Conservation (phyloP, 1,140 invertebrate species). For the Polypedilum pembai region DNA sequence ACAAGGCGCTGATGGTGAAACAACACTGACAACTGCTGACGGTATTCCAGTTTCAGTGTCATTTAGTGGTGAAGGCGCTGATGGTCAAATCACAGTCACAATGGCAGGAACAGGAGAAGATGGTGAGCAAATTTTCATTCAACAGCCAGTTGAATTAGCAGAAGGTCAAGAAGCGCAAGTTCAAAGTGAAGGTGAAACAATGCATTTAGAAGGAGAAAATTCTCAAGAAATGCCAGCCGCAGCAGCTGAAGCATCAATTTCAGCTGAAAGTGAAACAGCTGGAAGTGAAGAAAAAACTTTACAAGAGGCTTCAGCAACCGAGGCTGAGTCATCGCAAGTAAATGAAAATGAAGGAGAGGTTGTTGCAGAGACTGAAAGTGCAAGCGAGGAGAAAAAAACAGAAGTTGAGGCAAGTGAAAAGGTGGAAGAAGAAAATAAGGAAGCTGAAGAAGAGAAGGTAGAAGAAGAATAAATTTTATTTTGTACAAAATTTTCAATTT, state of each 20-base stretch:
- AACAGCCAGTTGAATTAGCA: neutral
- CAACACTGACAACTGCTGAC: neutral
- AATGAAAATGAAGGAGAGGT: no score
- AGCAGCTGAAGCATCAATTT: neutral
- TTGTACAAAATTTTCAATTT: no score
- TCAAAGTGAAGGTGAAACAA: neutral
- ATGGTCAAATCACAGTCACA: neutral
- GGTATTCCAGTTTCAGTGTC: conserved; percentile 8
- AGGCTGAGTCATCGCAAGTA: no score
- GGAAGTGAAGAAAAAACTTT: neutral
- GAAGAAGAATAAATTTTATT: no score
- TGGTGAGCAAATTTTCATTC: conserved; percentile 9
- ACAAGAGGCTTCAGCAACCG: no score
- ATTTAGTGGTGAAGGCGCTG: neutral
- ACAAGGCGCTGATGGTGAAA: conserved; percentile 39
- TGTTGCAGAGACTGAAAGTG: no score
- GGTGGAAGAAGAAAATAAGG: no score
- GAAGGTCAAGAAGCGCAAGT: conserved; percentile 24
- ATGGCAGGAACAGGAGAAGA: neutral
- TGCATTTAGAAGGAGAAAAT: neutral
- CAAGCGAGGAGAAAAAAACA: no score
- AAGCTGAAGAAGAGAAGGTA: no score
- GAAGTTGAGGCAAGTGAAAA: no score
- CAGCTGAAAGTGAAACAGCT: neutral
- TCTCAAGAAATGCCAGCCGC: neutral